These are phyloP conservation scores for Eublepharis macularius DNA, from an alignment of 2,113 vertebrate genomes.

Conservation along the genomic window DNA sequence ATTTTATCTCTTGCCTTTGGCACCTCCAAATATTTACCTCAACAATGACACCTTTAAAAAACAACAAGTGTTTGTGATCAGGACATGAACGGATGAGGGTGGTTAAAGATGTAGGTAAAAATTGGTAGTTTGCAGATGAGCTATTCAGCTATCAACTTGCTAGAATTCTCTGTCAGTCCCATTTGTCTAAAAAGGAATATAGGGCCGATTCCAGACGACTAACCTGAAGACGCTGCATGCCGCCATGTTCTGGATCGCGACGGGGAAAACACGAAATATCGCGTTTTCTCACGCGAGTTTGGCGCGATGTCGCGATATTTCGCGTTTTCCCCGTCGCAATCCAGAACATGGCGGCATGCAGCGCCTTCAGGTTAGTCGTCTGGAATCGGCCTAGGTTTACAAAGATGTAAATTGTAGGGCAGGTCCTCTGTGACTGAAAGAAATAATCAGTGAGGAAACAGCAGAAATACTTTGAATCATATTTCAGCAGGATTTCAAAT, in stretches of 20 bases:
- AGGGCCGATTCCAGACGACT: too few relatives aligned
- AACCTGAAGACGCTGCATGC: too few relatives aligned
- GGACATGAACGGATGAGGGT: constrained; percentile 3
- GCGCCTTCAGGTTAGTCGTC: too few relatives aligned
- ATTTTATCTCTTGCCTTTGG: not conserved
- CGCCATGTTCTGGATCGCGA: too few relatives aligned
- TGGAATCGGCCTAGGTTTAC: too few relatives aligned
- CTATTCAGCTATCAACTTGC: not conserved
- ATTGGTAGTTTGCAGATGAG: not conserved
- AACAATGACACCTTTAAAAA: accelerated
- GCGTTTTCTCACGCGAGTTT: too few relatives aligned
- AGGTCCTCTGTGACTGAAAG: not conserved
- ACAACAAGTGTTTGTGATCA: not conserved
- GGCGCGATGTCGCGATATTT: too few relatives aligned
- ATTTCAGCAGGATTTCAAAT: not conserved
- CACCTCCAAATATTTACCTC: not conserved
- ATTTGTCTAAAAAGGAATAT: not conserved
- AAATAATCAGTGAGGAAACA: not conserved
- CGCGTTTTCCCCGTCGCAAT: too few relatives aligned
- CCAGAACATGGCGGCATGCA: too few relatives aligned
- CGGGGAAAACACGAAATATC: too few relatives aligned
- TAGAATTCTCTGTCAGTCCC: not conserved
- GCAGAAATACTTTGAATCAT: not conserved
- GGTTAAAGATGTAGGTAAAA: not conserved
- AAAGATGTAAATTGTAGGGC: not conserved